Base-by-base conservation (phyloP, 2,888 invertebrate species). In the Philonicus albiceps region DNA sequence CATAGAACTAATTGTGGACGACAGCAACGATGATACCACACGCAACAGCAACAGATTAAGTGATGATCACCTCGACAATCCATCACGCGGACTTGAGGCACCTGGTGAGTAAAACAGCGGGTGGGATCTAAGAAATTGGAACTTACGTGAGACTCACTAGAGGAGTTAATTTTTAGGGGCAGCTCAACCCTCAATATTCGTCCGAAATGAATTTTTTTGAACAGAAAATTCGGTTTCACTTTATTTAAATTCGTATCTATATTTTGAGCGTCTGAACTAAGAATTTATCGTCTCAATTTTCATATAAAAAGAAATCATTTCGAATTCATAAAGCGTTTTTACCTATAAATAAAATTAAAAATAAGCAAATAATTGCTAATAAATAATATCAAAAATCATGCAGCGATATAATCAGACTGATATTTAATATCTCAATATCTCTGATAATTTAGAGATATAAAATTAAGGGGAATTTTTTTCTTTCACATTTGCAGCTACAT, bases 21-120 rank as follows among this genome's bases (percentile, higher is more conserved):
- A 81, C 55, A 81, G 81, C 31, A 19, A 31, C 19, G 49, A 55
- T 81, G 81, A 64, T 64, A 64, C 64, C 64, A 64, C 64, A 64
- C 64, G 64, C 64, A 64, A 64, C 27, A 64, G 64, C 49, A 78
- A 34, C 34, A 64, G 55, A 34, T 31, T 81, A 34, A 37, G 34
- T 55, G 64, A 81, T 27, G 30, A 31, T 49, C 80, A 30, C 27
- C 80, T 64, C 7, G 64, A 64, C 64, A 64, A 64, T 64, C 64
- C 64, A 64, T 64, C 64, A 64, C 64, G 64, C 27, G 64, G 64
- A 11, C 64, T 22, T 64, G 64, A 64, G 22, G 64, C 64, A 64
- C 64, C 64, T 64, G 64, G 64, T 64, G 64, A 64, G 64, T 64
- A 64, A 19, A 64, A 64, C 64, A 22, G 64, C 64, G 64, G 64